Conservation (phyloP, 2,113 vertebrate genomes). For the Melanerpes aurifrons region DNA sequence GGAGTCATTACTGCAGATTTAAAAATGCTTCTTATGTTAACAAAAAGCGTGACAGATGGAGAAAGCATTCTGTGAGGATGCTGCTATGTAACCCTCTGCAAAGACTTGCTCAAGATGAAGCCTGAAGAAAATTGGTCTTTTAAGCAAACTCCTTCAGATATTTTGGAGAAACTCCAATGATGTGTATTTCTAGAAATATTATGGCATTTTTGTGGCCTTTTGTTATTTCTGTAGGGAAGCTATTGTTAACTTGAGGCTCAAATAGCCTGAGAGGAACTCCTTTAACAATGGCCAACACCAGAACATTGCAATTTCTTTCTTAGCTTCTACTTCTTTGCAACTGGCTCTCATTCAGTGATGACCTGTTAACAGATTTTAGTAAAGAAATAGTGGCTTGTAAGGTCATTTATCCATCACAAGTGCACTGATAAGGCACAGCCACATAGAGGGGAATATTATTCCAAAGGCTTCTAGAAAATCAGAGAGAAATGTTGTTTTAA, state of each 20-base stretch:
- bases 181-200: neutral
- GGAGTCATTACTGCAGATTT: neutral
- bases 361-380: neutral
- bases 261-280: neutral
- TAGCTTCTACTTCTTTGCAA: neutral
- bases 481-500: neutral
- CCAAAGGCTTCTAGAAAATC: neutral
- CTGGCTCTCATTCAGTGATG: neutral
- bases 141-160: neutral
- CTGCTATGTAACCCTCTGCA: neutral
- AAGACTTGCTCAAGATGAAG: neutral
- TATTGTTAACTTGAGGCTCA: neutral
- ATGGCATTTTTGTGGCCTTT: neutral
- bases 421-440: neutral
- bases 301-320: neutral
- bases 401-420: neutral
- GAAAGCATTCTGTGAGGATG: neutral
- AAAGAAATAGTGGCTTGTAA: neutral
- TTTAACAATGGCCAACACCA: neutral
- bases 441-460: neutral
- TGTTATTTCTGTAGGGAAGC: neutral
- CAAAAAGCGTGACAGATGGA: neutral
- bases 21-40: neutral
- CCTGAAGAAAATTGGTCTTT: neutral
- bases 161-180: neutral